Base-by-base conservation (phyloP, 2,113 vertebrate species). In the Podocnemis expansa region DNA sequence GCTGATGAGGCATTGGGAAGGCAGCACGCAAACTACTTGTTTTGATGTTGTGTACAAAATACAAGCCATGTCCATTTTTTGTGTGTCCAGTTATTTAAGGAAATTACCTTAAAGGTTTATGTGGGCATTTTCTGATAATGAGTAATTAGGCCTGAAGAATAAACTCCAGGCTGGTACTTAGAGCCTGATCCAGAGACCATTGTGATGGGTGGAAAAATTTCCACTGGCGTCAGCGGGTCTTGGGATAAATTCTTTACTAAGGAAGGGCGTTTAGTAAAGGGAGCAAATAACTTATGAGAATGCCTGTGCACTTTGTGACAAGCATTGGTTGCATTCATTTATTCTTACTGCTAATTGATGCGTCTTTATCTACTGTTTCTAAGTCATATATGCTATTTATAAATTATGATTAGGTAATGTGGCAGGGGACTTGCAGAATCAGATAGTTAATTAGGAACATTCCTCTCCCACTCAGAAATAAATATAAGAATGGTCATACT, bases 291-390 rank as follows among this genome's bases (percentile, higher is more conserved):
- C 38, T 22, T 4, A 38, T 73, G 21, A 63, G 29, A 76, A 22
- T 83, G 75, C 75, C 17, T 38, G 27, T n/a, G 80, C 10, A 78
- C 43, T 82, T 92, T 85, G 31, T 27, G 51, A 56, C n/a, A 63
- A 78, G 47, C 82, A 45, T 5, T 91, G 93, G 84, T 9, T 60
- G 25, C 85, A 38, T 81, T 92, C 79, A 85, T 80, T 29, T 4
- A 54, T 16, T 27, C 14, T 75, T 87, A 54, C 3, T 43, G 22
- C 70, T 43, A 43, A 78, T 1, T 5, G 84, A 58, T 8, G 38
- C 19, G 11, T 41, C 1, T 88, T 14, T 78, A 54, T 84, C 38
- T 8, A 4, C 19, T 58, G 34, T 76, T 55, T 81, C 2, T 5
- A 76, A 83, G 84, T 47, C 70, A 6, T 17, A 9, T 67, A 6